A percentile compares a stretch with the other conserved stretches of the same genome.
Evolutionary conservation across 2,113 vertebrate species (phyloP).

Genomic region (Stegostoma tigrinum): DNA sequence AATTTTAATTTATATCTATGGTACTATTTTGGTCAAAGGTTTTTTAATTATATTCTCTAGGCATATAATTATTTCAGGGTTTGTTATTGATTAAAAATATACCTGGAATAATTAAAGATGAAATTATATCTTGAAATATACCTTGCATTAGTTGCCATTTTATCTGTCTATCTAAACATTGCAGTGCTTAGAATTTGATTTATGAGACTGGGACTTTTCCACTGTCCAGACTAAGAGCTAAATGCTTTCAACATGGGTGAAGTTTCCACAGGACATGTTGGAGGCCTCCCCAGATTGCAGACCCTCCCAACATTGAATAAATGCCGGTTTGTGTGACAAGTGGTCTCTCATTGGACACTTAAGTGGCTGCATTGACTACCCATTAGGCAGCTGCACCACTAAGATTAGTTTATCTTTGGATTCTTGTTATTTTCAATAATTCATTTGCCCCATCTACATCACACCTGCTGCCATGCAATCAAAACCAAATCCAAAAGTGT

Average conservation of each 20-base stretch:
- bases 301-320: neutral
- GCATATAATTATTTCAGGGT: neutral
- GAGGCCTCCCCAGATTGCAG: neutral
- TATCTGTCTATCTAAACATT: neutral
- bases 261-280: neutral
- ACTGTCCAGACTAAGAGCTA: too few species aligned
- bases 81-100: neutral
- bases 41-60: neutral
- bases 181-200: neutral
- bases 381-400: too few species aligned
- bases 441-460: too few species aligned
- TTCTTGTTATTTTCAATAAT: neutral
- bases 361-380: neutral
- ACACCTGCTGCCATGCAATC: too few species aligned
- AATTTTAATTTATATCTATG: neutral
- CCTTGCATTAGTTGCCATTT: neutral
- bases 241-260: too few species aligned
- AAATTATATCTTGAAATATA: neutral
- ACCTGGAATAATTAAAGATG: neutral
- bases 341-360: neutral
- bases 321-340: neutral
- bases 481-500: neutral
- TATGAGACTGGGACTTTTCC: neutral
- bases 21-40: neutral
- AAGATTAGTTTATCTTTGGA: neutral